Conservation (phyloP, 2,797 vertebrate genomes). For the Bufotes viridis region DNA sequence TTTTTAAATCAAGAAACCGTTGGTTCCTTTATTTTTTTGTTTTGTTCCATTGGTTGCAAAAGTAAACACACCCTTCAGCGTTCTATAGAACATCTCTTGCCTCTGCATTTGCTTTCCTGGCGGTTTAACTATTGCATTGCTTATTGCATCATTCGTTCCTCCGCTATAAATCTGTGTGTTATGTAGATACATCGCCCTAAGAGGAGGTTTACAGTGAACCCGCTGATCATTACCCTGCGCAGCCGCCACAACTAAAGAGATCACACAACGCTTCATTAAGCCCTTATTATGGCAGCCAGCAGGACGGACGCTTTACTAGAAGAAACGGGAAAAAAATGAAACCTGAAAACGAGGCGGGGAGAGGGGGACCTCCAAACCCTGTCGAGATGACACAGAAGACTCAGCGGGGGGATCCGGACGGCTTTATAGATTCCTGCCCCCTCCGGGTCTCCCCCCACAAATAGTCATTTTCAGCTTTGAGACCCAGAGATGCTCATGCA, state of each 20-base stretch:
- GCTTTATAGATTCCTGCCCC: not conserved
- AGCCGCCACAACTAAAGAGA: not conserved
- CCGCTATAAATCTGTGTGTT: not conserved
- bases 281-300: conserved; percentile 36
- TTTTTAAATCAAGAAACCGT: too few relatives aligned
- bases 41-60: too few relatives aligned
- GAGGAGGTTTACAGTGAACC: not conserved
- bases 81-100: not conserved
- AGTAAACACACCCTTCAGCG: too few relatives aligned
- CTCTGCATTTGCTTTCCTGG: too few relatives aligned
- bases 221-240: not conserved
- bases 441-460: conserved; percentile 7
- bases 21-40: too few relatives aligned
- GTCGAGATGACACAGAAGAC: not conserved
- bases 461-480: conserved; percentile 10
- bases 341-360: not conserved
- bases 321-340: not conserved
- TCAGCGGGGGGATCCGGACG: not conserved
- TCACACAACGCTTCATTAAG: not conserved
- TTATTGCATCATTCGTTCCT: not conserved
- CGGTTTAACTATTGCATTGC: not conserved
- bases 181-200: not conserved
- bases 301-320: not conserved
- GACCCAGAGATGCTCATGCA: not conserved
- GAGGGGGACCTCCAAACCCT: not conserved